Evolutionary conservation across 2,888 invertebrate species (phyloP), one percentile per base, ranked within the genome.

Genomic region (Metacarcinus magister): DNA sequence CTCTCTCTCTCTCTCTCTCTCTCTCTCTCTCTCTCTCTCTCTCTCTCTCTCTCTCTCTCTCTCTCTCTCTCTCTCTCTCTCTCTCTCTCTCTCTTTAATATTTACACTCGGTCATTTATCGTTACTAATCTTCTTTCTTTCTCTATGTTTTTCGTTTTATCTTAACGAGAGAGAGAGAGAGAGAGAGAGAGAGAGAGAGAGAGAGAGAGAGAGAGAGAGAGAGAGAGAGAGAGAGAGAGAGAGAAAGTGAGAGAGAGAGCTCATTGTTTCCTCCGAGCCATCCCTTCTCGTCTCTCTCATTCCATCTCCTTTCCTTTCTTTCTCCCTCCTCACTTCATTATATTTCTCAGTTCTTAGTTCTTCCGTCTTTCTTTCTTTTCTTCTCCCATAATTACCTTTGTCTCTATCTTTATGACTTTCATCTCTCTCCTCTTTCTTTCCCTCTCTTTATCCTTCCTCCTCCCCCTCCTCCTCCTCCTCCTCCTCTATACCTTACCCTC

Each of bases 181-280:
- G 75, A 75, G 82, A 82, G 82, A 82, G 82, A 82, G 82, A 82
- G 32, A 32, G 32, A 82, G 82, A 82, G 82, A 82, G 82, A 82
- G 82, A 32, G 32, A 82, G 82, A 82, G 82, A 82, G 82, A 82
- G 82, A 82, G 82, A 82, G 82, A 82, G 82, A 82, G 82, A 82
- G 82, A 82, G 82, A 82, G 82, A 82, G 82, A 82, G 82, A 67
- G 82, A 32, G 32, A 82, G 82, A 82, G 82, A 82, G 82, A 82
- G 82, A 82, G 82, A 82, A 32, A 82, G 82, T 32, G 82, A 82
- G 82, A 82, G 82, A 82, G 82, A 82, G 82, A 32, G 82, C 7
- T 28, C 82, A 82, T 82, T 82, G 82, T 82, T 82, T 82, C 82
- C 67, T 32, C 32, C 32, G 28, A 28, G 75, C 75, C 10, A 75